phyloP scores from a whole-genome alignment of 2,888 invertebrate species.

The Noctua fimbriata region DNA sequence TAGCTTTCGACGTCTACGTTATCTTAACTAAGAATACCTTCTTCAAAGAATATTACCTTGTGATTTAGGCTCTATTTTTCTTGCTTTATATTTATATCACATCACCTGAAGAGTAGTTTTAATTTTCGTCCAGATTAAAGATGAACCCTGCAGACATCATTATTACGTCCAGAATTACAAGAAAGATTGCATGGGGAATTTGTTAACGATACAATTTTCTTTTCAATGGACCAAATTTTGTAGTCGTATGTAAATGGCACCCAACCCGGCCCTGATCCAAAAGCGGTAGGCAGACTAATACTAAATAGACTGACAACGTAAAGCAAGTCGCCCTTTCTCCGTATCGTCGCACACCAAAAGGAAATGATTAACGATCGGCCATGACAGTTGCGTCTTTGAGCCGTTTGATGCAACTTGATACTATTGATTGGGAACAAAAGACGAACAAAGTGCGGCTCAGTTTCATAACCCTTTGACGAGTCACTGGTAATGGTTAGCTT shows the following conservation, averaged over 20 bases:
- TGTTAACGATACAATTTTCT: not conserved
- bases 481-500: constrained; percentile 18
- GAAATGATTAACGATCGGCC: constrained; percentile 80
- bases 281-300: constrained; percentile 9
- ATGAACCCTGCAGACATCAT: not conserved
- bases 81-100: not conserved
- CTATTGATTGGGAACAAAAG: constrained; percentile 76
- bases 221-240: not conserved
- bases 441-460: constrained; percentile 60
- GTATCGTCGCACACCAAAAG: constrained; percentile 61
- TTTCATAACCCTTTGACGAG: constrained; percentile 54
- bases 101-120: not conserved
- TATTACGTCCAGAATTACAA: not conserved
- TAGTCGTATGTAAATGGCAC: constrained; percentile 10
- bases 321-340: constrained; percentile 28
- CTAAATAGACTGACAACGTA: constrained; percentile 33
- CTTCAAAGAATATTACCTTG: not conserved
- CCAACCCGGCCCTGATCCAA: constrained; percentile 1
- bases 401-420: constrained; percentile 78
- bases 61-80: not conserved
- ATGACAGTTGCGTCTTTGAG: constrained; percentile 75
- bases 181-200: not conserved
- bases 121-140: not conserved
- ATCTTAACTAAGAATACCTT: not conserved
- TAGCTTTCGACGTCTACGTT: not conserved